Evolutionary conservation across 2,797 vertebrate species (phyloP).

Genomic region (Picus viridis): DNA sequence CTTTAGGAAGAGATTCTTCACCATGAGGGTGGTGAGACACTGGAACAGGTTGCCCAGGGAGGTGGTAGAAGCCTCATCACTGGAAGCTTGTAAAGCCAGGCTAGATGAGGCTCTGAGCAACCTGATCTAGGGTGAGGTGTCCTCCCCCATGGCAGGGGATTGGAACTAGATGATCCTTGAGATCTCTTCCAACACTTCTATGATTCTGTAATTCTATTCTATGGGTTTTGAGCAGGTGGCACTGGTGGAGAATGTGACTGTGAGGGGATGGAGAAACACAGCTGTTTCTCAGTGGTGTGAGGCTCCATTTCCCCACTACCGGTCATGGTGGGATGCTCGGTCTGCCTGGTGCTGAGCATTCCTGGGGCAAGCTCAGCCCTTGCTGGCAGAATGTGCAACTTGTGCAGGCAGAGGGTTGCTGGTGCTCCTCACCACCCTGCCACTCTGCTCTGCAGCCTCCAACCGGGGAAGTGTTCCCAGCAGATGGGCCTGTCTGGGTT

Average conservation of each 20-base stretch:
- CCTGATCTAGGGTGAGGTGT: too few relatives aligned
- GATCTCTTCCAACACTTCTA: too few relatives aligned
- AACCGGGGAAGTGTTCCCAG: neutral
- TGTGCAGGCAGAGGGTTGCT: fast-evolving
- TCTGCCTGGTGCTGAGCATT: neutral
- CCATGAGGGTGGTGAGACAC: too few relatives aligned
- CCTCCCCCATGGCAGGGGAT: too few relatives aligned
- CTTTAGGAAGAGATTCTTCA: too few relatives aligned
- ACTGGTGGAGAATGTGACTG: fast-evolving
- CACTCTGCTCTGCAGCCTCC: fast-evolving
- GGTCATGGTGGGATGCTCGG: neutral
- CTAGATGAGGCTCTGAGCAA: too few relatives aligned
- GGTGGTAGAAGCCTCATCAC: too few relatives aligned
- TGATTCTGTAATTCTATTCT: too few relatives aligned
- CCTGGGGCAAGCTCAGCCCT: neutral
- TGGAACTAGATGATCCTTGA: too few relatives aligned
- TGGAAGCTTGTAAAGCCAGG: too few relatives aligned
- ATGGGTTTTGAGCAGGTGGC: neutral
- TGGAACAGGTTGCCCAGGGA: too few relatives aligned
- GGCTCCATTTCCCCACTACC: fast-evolving
- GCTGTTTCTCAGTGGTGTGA: neutral
- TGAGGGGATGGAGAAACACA: neutral
- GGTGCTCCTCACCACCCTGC: fast-evolving
- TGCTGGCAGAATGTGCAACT: fast-evolving
- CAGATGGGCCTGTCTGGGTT: neutral